These are phyloP conservation scores for Porites australiensis DNA, from an alignment of 64 coral and sea anemone genomes.

Conservation along the genomic window DNA sequence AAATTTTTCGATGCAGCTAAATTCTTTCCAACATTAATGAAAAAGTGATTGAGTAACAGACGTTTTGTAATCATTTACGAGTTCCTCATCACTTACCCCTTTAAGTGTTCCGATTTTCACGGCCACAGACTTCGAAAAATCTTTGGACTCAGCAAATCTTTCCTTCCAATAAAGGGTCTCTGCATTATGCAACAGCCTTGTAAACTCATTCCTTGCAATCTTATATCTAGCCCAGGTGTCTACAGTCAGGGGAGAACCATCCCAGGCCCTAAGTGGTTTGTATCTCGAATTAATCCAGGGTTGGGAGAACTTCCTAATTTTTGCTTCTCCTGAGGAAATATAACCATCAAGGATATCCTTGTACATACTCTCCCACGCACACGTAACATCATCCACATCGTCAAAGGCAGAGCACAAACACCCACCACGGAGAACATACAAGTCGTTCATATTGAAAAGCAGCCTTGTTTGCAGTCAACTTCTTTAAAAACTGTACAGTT, in stretches of 20 bases:
- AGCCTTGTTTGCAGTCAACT: neutral
- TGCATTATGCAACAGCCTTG: neutral
- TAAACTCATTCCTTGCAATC: neutral
- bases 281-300: conserved; percentile 17
- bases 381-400: neutral
- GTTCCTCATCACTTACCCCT: conserved; percentile 1
- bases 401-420: neutral
- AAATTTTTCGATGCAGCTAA: neutral
- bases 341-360: conserved; percentile 23
- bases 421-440: neutral
- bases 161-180: neutral
- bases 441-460: neutral
- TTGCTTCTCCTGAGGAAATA: neutral
- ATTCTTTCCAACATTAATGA: neutral
- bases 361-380: conserved; percentile 25
- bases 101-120: neutral
- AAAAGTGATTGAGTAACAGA: neutral
- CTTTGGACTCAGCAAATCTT: neutral
- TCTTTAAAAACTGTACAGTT: conserved; percentile 4
- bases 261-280: conserved; percentile 2
- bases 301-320: neutral
- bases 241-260: neutral
- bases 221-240: neutral
- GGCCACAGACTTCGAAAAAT: neutral
- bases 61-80: neutral